Base-by-base conservation (phyloP, 2,888 invertebrate genomes). In the Resseliella maxima region DNA sequence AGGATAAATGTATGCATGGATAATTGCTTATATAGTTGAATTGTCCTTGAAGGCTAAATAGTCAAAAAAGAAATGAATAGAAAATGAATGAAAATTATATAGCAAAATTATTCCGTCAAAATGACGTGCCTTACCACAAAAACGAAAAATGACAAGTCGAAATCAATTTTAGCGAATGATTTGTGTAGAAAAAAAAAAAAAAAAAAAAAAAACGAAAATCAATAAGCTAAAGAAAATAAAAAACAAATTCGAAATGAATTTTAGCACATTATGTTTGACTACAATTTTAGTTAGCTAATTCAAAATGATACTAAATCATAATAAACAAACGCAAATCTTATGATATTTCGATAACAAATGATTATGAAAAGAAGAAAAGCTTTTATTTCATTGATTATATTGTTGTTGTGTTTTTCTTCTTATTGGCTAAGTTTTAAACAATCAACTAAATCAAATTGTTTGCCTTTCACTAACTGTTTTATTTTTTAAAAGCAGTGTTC, bases 71-170 rank as follows among this genome's bases (percentile, higher is more conserved):
- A 72, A 31, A 35, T 5, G 6, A 24, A 59, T 24, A 27, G 18
- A 1, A 31, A 31, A 27, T 35, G n/a, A 24, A 59, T 5, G 12
- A n/a, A n/a, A n/a, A 59, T 24, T 10, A 10, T 72, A 72, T 72
- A 72, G 72, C 72, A 27, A 72, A 72, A 72, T 72, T 72, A 72
- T 72, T 72, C 72, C 72, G 72, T 72, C 72, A 72, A 72, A 72
- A 72, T 72, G 72, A 72, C 72, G 72, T 72, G 72, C 72, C 72
- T 72, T 72, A 72, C 72, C 15, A 27, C 6, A 72, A 35, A 72
- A 27, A 72, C 27, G 15, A 59, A 59, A 59, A 59, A 15, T 31
- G 8, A 72, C 15, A 12, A 72, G n/a, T 31, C 27, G 31, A 72
- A 72, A 72, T 24, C 59, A 59, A 59, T 59, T 59, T 59, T n/a